A percentile compares a stretch with the other conserved stretches of the same genome.
Evolutionary conservation across 2,888 invertebrate genomes (phyloP).

Genomic region (Melitaea athalia): DNA sequence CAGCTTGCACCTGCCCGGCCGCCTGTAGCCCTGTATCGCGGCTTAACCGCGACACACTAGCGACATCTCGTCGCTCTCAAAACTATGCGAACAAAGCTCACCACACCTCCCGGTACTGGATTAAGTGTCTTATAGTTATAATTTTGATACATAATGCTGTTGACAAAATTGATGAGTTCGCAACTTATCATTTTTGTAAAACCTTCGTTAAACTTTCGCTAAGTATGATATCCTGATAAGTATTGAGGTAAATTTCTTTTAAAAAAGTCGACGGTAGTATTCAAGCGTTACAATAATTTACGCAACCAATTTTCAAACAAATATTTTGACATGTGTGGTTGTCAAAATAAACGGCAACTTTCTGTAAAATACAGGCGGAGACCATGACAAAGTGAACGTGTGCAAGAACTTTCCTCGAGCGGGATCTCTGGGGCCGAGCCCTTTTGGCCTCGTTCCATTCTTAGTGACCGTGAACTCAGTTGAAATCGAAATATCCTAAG

Average conservation of each 20-base stretch:
- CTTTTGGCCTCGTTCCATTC: conserved; percentile 39
- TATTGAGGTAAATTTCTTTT: not conserved
- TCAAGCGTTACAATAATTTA: no score
- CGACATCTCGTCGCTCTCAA: conserved; percentile 40
- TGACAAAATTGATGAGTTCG: not conserved
- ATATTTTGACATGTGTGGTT: not conserved
- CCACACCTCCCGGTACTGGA: not conserved
- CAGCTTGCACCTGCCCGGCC: conserved; percentile 76
- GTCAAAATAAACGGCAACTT: conserved; percentile 10
- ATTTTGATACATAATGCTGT: not conserved
- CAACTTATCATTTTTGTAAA: not conserved
- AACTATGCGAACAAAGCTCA: conserved; percentile 20
- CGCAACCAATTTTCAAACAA: not conserved
- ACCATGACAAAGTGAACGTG: conserved; percentile 32
- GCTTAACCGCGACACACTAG: conserved; percentile 59
- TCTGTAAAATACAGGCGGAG: conserved; percentile 13
- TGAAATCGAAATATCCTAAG: conserved; percentile 29
- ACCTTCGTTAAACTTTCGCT: not conserved
- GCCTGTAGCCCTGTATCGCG: conserved; percentile 41
- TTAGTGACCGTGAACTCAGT: conserved; percentile 33
- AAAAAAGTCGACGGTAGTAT: no score
- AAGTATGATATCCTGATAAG: not conserved
- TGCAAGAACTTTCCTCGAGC: conserved; percentile 33
- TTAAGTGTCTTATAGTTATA: not conserved
- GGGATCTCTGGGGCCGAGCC: conserved; percentile 28